These are phyloP conservation scores for Poeciliopsis paucimaculata DNA, from an alignment of 2,797 vertebrate genomes.

Conservation along the genomic window DNA sequence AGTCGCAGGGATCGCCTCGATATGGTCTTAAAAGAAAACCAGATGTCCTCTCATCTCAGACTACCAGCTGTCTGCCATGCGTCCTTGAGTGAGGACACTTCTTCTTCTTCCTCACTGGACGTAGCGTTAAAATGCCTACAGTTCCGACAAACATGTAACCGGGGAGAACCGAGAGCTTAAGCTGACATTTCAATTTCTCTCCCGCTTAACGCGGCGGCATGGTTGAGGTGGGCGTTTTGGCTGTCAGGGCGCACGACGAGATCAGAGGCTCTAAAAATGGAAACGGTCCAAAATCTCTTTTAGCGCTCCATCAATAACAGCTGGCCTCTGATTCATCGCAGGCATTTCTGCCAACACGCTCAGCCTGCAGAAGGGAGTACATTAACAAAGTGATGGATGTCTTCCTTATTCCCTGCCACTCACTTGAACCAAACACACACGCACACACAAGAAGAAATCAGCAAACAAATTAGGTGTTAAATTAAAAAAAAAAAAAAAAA, in stretches of 20 bases:
- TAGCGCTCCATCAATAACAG: constrained; percentile 67
- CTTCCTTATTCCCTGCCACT: constrained; percentile 22
- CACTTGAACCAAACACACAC: constrained; percentile 2
- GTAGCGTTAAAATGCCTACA: constrained; percentile 2
- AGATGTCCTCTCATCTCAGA: constrained; percentile 61
- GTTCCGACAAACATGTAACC: constrained; percentile 8
- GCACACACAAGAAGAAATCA: constrained; percentile 5
- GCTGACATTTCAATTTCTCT: constrained; percentile 28
- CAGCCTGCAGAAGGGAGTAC: constrained; percentile 31
- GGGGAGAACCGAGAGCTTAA: not conserved
- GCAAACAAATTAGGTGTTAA: constrained; percentile 5
- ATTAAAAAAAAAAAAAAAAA: constrained; percentile 1
- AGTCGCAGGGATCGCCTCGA: constrained; percentile 60
- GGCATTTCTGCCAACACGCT: constrained; percentile 45
- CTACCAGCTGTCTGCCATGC: constrained; percentile 66
- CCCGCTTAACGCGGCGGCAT: constrained; percentile 32
- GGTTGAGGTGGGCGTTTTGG: constrained; percentile 11
- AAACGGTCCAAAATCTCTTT: constrained; percentile 65
- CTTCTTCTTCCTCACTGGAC: constrained; percentile 28
- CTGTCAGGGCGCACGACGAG: constrained; percentile 50
- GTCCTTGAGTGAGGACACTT: constrained; percentile 52
- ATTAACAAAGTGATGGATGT: constrained; percentile 29
- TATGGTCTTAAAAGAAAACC: constrained; percentile 69
- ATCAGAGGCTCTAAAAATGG: constrained; percentile 62
- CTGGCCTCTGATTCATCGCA: constrained; percentile 63